These are phyloP conservation scores for Chrysocyon brachyurus DNA, from an alignment of 2,797 vertebrate genomes.

Conservation along the genomic window DNA sequence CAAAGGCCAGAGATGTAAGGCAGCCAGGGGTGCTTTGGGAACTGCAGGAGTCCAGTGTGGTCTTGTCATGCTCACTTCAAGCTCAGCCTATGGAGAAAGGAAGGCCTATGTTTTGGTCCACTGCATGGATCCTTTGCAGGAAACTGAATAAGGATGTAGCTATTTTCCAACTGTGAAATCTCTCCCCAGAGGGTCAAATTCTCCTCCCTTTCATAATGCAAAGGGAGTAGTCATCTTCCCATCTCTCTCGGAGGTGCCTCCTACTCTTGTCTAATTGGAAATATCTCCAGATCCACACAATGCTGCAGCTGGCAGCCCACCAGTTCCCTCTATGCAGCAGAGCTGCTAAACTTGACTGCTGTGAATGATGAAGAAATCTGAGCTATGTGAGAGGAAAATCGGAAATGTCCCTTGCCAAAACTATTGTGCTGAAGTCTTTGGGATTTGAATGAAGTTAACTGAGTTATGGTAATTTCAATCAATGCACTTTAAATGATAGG, in stretches of 20 bases:
- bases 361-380: constrained; percentile 45
- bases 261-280: not conserved
- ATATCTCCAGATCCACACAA: not conserved
- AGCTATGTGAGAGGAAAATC: constrained; percentile 58
- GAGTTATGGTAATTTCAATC: constrained; percentile 72
- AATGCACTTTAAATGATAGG: constrained; percentile 37
- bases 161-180: not conserved
- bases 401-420: constrained; percentile 68
- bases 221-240: not conserved
- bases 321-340: not conserved
- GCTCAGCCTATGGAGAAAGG: not conserved
- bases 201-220: not conserved
- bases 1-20: not conserved
- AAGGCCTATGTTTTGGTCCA: not conserved
- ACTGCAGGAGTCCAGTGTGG: too few species aligned
- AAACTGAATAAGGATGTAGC: not conserved
- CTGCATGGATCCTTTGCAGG: not conserved
- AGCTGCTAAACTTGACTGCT: constrained; percentile 41
- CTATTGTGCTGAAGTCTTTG: constrained; percentile 60
- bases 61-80: too few species aligned
- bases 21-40: not conserved
- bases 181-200: not conserved
- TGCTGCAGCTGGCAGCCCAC: constrained; percentile 30
- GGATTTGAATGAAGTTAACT: constrained; percentile 73
- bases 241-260: constrained; percentile 23